Conservation (phyloP, 2,888 invertebrate species). For the Acronicta aceris region DNA sequence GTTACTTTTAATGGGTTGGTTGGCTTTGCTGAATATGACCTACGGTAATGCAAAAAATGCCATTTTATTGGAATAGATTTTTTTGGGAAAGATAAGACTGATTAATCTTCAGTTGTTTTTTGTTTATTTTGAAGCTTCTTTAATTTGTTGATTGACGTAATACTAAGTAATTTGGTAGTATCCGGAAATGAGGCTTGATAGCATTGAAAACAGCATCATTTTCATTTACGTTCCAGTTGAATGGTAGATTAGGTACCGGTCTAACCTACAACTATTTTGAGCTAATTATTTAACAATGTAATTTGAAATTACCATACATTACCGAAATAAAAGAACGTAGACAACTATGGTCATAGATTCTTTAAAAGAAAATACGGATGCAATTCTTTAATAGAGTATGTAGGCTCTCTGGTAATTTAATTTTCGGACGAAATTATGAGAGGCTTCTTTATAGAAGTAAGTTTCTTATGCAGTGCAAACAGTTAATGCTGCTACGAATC, state of each 20-base stretch:
- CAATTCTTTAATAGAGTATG: no score
- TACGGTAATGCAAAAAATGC: not conserved
- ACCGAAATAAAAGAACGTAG: not conserved
- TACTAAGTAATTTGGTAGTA: constrained; percentile 11
- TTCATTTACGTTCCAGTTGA: constrained; percentile 28
- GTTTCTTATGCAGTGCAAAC: constrained; percentile 66
- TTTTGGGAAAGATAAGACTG: not conserved
- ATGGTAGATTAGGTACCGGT: not conserved
- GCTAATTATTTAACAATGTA: constrained; percentile 26
- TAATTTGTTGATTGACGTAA: constrained; percentile 7
- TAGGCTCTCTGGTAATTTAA: no score
- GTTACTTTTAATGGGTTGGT: constrained; percentile 39
- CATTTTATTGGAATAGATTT: no score
- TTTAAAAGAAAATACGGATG: no score
- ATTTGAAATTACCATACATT: constrained; percentile 4
- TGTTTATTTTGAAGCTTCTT: not conserved
- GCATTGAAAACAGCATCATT: constrained; percentile 30
- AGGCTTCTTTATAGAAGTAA: constrained; percentile 59
- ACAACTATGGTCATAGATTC: not conserved
- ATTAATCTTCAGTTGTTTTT: not conserved
- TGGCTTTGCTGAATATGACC: constrained; percentile 14
- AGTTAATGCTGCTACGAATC: constrained; percentile 64
- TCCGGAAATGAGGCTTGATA: constrained; percentile 30
- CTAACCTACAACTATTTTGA: constrained; percentile 13
- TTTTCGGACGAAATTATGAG: constrained; percentile 2